Base-by-base conservation (phyloP, 2,888 invertebrate genomes). In the Caradrina clavipalpis region DNA sequence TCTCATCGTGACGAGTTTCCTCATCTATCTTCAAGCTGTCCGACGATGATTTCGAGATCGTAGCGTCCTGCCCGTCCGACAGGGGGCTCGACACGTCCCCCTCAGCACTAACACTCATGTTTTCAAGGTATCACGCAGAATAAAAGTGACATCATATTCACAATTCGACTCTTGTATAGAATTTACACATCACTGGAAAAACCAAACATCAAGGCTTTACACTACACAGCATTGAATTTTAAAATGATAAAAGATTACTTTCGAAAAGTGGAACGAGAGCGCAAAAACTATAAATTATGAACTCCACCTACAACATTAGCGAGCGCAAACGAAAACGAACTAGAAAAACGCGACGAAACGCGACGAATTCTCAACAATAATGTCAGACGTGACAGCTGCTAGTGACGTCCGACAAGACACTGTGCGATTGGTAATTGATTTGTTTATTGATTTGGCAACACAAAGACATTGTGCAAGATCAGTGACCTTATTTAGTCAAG, bases 251-350 rank as follows among this genome's bases (percentile, higher is more conserved):
- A 91, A 91, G 87, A 92, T 90, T 88, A 88, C 81, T 89, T 89
- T 91, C 87, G 89, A 95, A 94, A 95, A 95, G 93, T 94, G 94
- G 94, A 95, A 94, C 92, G 94, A 95, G 95, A 93, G 91, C 94
- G 90, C 86, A 88, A 90, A 89, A 85, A 79, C 82, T 92, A 92
- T 90, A 88, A 91, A 91, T 89, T 85, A 85, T 80, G 84, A 90
- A 89, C 90, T 94, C 92, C 92, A 90, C 92, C 94, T 94, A 92
- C 91, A 90, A 90, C 89, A 92, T 91, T 89, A 88, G 87, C 91
- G 86, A 88, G 83, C 86, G 87, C 88, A 88, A 87, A 88, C 88
- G 86, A 6, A 35, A 35, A 26, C 26, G 35, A 87, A 87, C 86
- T 79, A 80, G 60, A 55, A 75, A 78, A 76, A n/a, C 58, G 85